phyloP scores from a whole-genome alignment of 2,113 vertebrate genomes.

The Scatophagus argus region DNA sequence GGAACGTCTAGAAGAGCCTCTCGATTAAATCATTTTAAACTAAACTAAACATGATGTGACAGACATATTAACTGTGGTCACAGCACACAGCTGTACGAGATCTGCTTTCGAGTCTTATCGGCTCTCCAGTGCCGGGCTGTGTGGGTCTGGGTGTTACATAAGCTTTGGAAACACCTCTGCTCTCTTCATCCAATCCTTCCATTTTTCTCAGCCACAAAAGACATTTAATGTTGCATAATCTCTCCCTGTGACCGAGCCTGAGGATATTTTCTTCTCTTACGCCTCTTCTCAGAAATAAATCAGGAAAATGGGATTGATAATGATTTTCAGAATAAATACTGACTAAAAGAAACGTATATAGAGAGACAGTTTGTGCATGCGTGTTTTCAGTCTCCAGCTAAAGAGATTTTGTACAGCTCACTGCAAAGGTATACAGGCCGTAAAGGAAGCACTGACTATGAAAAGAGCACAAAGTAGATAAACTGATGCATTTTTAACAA shows the following conservation, averaged over 20 bases:
- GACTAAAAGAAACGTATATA: neutral
- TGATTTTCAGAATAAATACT: slow-evolving; percentile 49
- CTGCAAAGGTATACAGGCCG: too few relatives aligned
- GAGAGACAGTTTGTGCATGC: slow-evolving; percentile 4
- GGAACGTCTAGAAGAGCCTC: too few relatives aligned
- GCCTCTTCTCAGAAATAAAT: slow-evolving; percentile 26
- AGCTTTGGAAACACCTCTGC: slow-evolving; percentile 62
- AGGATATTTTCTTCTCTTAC: slow-evolving; percentile 15
- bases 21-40: neutral
- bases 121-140: neutral
- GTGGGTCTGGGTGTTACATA: slow-evolving; percentile 53
- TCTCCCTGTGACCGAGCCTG: neutral
- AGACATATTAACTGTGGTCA: slow-evolving; percentile 1
- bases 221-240: slow-evolving; percentile 40
- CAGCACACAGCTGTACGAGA: neutral
- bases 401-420: neutral
- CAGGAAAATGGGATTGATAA: slow-evolving; percentile 41
- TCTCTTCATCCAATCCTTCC: slow-evolving; percentile 41
- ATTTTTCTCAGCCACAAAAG: slow-evolving; percentile 49
- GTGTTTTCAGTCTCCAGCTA: neutral
- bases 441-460: too few relatives aligned
- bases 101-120: slow-evolving; percentile 36
- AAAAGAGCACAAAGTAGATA: too few relatives aligned
- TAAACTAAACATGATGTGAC: neutral
- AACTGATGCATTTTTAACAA: too few relatives aligned